phyloP scores from a whole-genome alignment of 2,888 invertebrate genomes.

The Latheticus oryzae region DNA sequence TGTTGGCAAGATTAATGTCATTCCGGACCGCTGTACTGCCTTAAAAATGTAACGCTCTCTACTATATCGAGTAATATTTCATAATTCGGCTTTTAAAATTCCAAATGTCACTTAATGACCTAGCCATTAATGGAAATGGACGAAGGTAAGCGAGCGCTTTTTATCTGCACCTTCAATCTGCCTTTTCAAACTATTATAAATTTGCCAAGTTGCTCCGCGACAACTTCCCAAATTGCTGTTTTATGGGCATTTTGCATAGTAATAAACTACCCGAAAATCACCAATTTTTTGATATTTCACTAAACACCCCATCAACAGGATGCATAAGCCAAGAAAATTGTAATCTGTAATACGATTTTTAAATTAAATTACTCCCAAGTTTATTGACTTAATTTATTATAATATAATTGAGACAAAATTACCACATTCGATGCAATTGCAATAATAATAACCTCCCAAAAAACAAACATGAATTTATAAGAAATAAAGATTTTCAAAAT shows the following conservation, averaged over 20 bases:
- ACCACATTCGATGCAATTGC: too few relatives aligned
- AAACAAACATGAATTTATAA: too few relatives aligned
- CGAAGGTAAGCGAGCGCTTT: slow-evolving; percentile 32
- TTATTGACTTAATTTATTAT: too few relatives aligned
- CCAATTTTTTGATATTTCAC: too few relatives aligned
- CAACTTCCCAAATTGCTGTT: slow-evolving; percentile 44
- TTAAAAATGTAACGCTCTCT: slow-evolving; percentile 47
- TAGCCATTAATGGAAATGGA: slow-evolving; percentile 47
- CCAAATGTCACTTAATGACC: slow-evolving; percentile 50
- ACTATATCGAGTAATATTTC: slow-evolving; percentile 44
- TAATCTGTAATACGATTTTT: too few relatives aligned
- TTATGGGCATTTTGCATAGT: slow-evolving; percentile 44
- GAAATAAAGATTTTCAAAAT: too few relatives aligned
- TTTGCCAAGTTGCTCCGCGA: slow-evolving; percentile 34
- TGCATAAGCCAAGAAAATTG: too few relatives aligned
- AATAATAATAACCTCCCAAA: too few relatives aligned
- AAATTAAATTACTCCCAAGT: too few relatives aligned
- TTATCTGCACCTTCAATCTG: slow-evolving; percentile 35
- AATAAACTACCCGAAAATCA: slow-evolving; percentile 31
- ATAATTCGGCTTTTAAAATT: slow-evolving; percentile 50
- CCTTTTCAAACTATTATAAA: slow-evolving; percentile 25
- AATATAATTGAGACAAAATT: too few relatives aligned
- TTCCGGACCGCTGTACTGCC: slow-evolving; percentile 49
- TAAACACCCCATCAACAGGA: too few relatives aligned
- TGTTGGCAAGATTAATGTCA: slow-evolving; percentile 57